A percentile compares a stretch with the other conserved stretches of the same genome.
These are phyloP conservation scores for Proctacanthus coquilletti DNA, from an alignment of 1,140 invertebrate genomes.

Conservation along the genomic window DNA sequence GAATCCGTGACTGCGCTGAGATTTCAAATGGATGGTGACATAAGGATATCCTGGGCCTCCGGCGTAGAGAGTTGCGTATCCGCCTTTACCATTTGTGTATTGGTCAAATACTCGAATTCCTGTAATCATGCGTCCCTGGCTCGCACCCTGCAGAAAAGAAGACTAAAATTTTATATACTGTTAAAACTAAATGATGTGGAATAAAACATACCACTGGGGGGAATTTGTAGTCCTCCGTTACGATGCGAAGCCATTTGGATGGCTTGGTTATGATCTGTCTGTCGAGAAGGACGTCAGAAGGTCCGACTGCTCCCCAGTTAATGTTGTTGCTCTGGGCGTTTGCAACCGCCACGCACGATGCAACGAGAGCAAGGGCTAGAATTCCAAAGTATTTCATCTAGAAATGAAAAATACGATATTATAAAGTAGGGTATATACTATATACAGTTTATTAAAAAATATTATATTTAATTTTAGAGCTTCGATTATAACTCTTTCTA, in stretches of 20 bases:
- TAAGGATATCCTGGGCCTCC: conserved; percentile 31
- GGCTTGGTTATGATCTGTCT: conserved; percentile 11
- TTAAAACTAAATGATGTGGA: background rate
- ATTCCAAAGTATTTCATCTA: no score
- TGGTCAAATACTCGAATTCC: conserved; percentile 35
- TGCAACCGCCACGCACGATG: no score
- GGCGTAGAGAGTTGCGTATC: conserved; percentile 24
- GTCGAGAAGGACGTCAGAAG: conserved; percentile 7
- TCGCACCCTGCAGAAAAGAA: background rate
- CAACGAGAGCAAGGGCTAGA: no score
- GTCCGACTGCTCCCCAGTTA: conserved; percentile 14
- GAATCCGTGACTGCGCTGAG: conserved; percentile 34
- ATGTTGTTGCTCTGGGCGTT: conserved; percentile 14
- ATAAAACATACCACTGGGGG: conserved; percentile 9
- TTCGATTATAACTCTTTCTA: no score
- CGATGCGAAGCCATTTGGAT: conserved; percentile 18
- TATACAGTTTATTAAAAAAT: no score
- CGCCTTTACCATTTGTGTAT: conserved; percentile 34
- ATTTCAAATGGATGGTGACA: conserved; percentile 35
- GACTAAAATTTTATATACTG: background rate
- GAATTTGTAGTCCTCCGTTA: conserved; percentile 16
- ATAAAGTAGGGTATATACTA: no score
- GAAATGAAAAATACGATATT: no score
- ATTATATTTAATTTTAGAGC: no score
- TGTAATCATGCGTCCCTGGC: conserved; percentile 25